Base-by-base conservation (phyloP, 2,797 vertebrate genomes). In the Phataginus tricuspis region DNA sequence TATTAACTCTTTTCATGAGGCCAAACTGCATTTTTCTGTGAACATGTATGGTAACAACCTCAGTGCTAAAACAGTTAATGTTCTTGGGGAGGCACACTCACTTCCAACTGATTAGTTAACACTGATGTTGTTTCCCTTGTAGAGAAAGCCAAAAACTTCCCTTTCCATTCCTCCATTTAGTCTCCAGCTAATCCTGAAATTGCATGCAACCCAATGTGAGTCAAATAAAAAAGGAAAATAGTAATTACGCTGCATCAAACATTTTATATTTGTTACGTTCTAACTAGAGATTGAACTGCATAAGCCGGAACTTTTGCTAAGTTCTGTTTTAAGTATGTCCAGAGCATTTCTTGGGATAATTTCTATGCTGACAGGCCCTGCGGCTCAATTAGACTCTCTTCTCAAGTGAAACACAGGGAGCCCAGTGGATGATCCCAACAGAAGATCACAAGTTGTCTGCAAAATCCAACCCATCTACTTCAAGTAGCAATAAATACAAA, bases 201-300 rank as follows among this genome's bases (percentile, higher is more conserved):
- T 96, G 78, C 74, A 89, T 74, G 85, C 88, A 96, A 89, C 78
- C 59, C 51, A 49, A 75, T 21, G 53, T 68, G 66, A 97, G 91
- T 94, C 85, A 88, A 97, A 97, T 90, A 89, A 96, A 87, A 95
- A 93, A 94, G n/a, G 77, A 95, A 97, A 97, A 97, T 6, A 97
- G 75, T 96, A 95, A 96, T 97, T 97, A 97, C 23, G 49, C 59
- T 59, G 82, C 97, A 95, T 96, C 95, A 93, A 96, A 93, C 77
- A 97, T 97, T 84, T 97, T 94, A 45, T 83, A 95, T 94, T 83
- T 97, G 34, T 87, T 45, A 85, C 80, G 90, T 84, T 96, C 78
- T 82, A 96, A 96, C 86, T 59, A 51, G 29, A 96, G 19, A 94
- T 10, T 55, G 61, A 80, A 78, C 86, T 91, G 55, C 39, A 86